Percentiles rank a stretch among this genome's conserved stretches.
Conservation (phyloP, 2,888 invertebrate species). For the Agrotis puta region DNA sequence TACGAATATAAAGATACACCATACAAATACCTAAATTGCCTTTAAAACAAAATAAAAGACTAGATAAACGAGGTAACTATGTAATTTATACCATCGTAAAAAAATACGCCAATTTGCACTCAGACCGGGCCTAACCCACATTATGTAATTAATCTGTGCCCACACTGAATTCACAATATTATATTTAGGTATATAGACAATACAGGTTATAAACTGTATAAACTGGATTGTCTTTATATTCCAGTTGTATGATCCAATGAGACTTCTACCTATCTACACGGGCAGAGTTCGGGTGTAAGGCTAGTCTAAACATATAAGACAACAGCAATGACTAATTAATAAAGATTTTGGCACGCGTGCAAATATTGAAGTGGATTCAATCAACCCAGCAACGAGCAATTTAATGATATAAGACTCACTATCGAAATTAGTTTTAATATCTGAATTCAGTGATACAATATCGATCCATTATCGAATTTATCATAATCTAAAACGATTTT, state of each 20-base stretch:
- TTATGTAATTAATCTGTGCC: no score
- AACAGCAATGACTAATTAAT: neutral
- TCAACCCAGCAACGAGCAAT: conserved; percentile 15
- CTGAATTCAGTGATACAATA: neutral
- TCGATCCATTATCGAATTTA: conserved; percentile 15
- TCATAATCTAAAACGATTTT: neutral
- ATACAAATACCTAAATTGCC: conserved; percentile 12
- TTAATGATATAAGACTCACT: conserved; percentile 2
- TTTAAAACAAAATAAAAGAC: conserved; percentile 21
- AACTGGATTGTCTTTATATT: no score
- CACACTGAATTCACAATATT: neutral
- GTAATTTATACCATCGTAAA: conserved; percentile 14
- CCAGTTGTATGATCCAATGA: no score
- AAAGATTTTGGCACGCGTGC: conserved; percentile 6
- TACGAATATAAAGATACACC: conserved; percentile 28
- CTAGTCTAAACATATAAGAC: neutral
- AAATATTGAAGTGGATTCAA: conserved; percentile 1
- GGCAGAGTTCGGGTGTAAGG: no score
- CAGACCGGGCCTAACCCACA: no score
- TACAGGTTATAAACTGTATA: no score
- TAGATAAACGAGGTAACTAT: conserved; percentile 14
- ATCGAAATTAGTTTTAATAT: conserved; percentile 38
- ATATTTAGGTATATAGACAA: no score
- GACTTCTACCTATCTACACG: no score
- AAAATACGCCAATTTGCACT: conserved; percentile 22